phyloP scores from a whole-genome alignment of 1,140 invertebrate species.

The Brachionus paranguensis region DNA sequence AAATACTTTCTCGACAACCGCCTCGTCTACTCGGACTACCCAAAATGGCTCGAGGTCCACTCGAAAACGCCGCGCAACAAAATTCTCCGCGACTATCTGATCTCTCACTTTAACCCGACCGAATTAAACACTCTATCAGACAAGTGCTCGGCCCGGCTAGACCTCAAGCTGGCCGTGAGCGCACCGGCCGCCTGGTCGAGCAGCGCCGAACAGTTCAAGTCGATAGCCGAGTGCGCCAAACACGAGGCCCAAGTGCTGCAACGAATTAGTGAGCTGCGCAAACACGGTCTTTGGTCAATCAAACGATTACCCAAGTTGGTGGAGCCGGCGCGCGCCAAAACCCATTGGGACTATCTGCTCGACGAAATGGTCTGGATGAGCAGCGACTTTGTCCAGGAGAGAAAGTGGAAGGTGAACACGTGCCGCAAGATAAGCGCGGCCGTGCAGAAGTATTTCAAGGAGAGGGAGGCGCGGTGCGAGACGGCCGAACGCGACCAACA shows the following conservation, averaged over 20 bases:
- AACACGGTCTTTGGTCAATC: conserved; percentile 84
- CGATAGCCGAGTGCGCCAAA: conserved; percentile 20
- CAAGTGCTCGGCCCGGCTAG: not conserved
- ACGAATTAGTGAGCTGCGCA: conserved; percentile 69
- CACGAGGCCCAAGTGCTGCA: conserved; percentile 85
- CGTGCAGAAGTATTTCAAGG: conserved; percentile 91
- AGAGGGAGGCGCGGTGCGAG: conserved; percentile 78
- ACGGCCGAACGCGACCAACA: conserved; percentile 86
- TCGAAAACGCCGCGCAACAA: not conserved
- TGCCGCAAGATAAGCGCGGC: conserved; percentile 74
- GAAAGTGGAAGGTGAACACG: conserved; percentile 91
- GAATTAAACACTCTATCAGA: not conserved
- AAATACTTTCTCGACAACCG: conserved; percentile 8
- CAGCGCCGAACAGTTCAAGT: not conserved
- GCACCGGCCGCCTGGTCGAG: too few species aligned
- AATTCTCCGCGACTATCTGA: not conserved
- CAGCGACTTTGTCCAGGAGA: conserved; percentile 90
- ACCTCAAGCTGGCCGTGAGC: not conserved
- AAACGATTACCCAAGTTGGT: conserved; percentile 82
- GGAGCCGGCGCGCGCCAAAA: conserved; percentile 78
- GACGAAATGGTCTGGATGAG: conserved; percentile 98
- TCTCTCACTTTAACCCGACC: not conserved
- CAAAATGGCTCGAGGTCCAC: conserved; percentile 10
- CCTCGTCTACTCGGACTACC: not conserved
- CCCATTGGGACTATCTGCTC: conserved; percentile 96